Conservation (phyloP, 2,888 invertebrate genomes). For the Axea sp. region DNA sequence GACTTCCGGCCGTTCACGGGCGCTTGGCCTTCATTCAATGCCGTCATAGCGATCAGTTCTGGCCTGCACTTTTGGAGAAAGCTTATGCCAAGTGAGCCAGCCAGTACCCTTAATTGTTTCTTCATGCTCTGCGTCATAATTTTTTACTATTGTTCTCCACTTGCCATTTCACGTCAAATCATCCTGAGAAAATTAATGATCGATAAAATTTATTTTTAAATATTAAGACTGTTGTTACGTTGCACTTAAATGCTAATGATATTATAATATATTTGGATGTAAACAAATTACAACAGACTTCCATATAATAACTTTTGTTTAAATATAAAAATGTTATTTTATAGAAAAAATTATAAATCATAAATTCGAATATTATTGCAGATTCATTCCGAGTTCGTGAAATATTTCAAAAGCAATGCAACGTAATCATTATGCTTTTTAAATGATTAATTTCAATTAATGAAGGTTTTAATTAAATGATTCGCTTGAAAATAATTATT, state of each 20-base stretch:
- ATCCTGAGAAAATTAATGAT: slow-evolving; percentile 43
- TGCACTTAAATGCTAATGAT: not conserved
- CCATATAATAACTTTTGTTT: too few species aligned
- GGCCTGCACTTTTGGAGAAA: slow-evolving; percentile 94
- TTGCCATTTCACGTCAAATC: slow-evolving; percentile 23
- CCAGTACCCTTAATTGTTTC: slow-evolving; percentile 26
- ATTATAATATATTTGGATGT: too few species aligned
- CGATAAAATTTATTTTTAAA: slow-evolving; percentile 40
- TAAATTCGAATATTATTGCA: too few species aligned
- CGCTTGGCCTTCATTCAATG: slow-evolving; percentile 92
- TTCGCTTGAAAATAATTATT: too few species aligned
- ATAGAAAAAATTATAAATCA: too few species aligned
- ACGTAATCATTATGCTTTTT: too few species aligned
- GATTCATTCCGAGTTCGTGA: too few species aligned
- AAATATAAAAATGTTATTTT: too few species aligned
- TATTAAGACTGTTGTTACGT: not conserved
- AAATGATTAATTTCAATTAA: too few species aligned
- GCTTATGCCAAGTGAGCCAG: slow-evolving; percentile 92
- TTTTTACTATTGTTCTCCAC: slow-evolving; percentile 45
- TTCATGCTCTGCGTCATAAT: slow-evolving; percentile 44
- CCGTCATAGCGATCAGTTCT: slow-evolving; percentile 89
- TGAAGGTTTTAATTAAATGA: too few species aligned
- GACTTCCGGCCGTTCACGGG: slow-evolving; percentile 92
- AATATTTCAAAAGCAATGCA: too few species aligned
- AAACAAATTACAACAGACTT: too few species aligned